Evolutionary conservation across 1,140 invertebrate species (phyloP).

Genomic region (Drosophila azteca): DNA sequence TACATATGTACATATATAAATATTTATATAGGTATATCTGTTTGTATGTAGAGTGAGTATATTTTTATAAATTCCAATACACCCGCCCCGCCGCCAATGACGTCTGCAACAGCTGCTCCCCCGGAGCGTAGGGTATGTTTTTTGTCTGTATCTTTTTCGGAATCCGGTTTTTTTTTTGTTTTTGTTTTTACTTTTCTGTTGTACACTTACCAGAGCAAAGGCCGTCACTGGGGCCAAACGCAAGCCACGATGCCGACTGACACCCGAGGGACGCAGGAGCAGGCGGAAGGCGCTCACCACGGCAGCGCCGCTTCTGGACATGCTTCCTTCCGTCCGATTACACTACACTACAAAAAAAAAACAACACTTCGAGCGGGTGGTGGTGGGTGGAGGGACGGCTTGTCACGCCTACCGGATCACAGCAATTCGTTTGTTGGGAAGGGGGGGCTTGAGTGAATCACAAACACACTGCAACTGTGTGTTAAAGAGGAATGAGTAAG

Average conservation of each 20-base stretch:
- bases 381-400: neutral
- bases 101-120: conserved; percentile 47
- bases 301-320: conserved; percentile 67
- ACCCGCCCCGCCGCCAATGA: conserved; percentile 12
- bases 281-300: conserved; percentile 67
- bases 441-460: conserved; percentile 24
- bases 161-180: conserved; percentile 15
- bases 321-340: conserved; percentile 19
- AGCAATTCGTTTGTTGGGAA: conserved; percentile 3
- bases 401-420: conserved; percentile 15
- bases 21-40: too few relatives aligned
- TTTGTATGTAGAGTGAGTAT: conserved; percentile 19
- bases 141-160: conserved; percentile 3
- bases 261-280: conserved; percentile 57
- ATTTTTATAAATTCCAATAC: conserved; percentile 63
- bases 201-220: conserved; percentile 61
- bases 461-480: conserved; percentile 17
- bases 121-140: conserved; percentile 46
- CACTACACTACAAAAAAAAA: conserved; percentile 16
- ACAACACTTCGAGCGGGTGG: conserved; percentile 1
- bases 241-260: conserved; percentile 42
- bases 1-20: conserved; percentile 9
- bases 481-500: conserved; percentile 21
- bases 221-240: conserved; percentile 62
- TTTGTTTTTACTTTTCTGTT: neutral